Evolutionary conservation across 2,888 invertebrate genomes (phyloP).

Genomic region (Thereva unica): DNA sequence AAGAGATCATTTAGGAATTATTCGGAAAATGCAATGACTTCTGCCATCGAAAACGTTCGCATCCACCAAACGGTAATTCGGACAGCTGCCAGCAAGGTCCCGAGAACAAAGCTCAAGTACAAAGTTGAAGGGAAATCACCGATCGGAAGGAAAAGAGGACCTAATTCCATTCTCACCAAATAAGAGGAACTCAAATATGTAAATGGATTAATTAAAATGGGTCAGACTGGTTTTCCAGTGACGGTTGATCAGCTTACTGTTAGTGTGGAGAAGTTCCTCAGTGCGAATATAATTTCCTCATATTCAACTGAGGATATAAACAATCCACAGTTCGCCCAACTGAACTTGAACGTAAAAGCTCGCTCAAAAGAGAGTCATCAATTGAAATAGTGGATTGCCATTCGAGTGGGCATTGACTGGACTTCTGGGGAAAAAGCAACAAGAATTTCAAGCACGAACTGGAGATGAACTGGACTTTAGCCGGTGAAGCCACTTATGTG

Average conservation of each 20-base stretch:
- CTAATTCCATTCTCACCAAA: too few relatives aligned
- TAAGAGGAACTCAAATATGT: background rate
- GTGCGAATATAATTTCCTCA: too few relatives aligned
- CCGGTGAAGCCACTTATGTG: too few relatives aligned
- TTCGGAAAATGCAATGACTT: constrained; percentile 3
- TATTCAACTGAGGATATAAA: too few relatives aligned
- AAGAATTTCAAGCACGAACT: too few relatives aligned
- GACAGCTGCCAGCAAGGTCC: background rate
- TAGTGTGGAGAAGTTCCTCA: constrained; percentile 6
- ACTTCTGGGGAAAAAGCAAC: too few relatives aligned
- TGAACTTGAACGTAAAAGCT: too few relatives aligned
- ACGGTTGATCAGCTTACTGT: constrained; percentile 1
- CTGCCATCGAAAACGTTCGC: background rate
- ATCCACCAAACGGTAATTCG: constrained; percentile 5
- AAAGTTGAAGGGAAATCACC: background rate
- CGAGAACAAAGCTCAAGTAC: background rate
- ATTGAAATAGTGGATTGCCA: too few relatives aligned
- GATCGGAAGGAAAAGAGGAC: background rate
- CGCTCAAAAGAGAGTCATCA: too few relatives aligned
- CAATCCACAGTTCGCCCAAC: too few relatives aligned
- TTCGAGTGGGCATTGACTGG: too few relatives aligned
- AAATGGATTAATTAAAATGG: constrained; percentile 5
- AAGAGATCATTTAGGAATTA: constrained; percentile 1
- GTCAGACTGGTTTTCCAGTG: constrained; percentile 3
- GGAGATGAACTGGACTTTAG: too few relatives aligned